phyloP scores from a whole-genome alignment of 2,113 vertebrate genomes.

The Gadus macrocephalus region DNA sequence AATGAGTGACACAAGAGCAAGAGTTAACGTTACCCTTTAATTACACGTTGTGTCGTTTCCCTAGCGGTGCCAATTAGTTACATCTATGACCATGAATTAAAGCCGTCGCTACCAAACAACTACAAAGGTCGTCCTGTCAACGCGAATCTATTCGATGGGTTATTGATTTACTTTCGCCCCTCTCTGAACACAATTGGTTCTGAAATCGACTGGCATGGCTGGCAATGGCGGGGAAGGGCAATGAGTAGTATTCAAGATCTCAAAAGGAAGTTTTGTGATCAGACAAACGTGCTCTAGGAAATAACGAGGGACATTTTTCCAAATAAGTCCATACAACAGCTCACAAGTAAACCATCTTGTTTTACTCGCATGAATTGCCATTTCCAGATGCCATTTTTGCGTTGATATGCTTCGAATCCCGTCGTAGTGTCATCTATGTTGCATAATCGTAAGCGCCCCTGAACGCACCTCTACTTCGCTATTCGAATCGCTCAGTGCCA shows the following conservation, averaged over 20 bases:
- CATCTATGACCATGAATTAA: neutral
- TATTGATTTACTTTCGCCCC: conserved; percentile 29
- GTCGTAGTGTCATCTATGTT: conserved; percentile 18
- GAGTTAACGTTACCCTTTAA: no score
- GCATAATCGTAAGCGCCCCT: conserved; percentile 39
- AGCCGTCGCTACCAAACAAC: neutral
- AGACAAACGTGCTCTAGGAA: neutral
- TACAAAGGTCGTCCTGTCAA: neutral
- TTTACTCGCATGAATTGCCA: neutral
- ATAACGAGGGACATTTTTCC: no score
- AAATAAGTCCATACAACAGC: neutral
- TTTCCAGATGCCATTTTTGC: no score
- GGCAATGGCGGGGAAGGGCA: conserved; percentile 24
- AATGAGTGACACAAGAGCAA: no score
- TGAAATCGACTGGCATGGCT: conserved; percentile 51
- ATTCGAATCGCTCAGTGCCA: conserved; percentile 59
- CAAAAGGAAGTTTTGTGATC: neutral
- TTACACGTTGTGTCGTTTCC: no score
- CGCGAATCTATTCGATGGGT: neutral
- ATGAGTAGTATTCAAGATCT: conserved; percentile 47
- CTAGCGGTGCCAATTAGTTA: no score
- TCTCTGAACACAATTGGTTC: conserved; percentile 8
- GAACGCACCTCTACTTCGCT: conserved; percentile 47
- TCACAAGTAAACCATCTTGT: fast-evolving
- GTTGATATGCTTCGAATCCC: no score